Base-by-base conservation (phyloP, 2,113 vertebrate species). In the Macquaria ambigua region DNA sequence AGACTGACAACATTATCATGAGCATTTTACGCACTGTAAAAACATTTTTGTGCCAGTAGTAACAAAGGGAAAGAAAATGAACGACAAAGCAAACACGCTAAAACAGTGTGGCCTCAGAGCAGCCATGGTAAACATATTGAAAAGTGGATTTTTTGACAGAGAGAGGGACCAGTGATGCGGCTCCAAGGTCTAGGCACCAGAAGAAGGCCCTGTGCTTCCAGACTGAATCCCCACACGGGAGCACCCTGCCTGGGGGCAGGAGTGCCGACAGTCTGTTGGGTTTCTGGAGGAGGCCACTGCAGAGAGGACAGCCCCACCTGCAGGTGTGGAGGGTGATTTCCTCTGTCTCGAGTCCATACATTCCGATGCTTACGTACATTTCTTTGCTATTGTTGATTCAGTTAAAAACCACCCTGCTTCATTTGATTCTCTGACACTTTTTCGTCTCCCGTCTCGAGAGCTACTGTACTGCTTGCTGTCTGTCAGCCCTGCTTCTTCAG, bases 321-420 rank as follows among this genome's bases (percentile, higher is more conserved):
- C 92, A 90, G 79, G 82, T 76, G 81, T 72, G 86, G 89, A 88
- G 88, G 91, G 85, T 86, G 86, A 89, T 61, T 62, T 84, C 87
- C 90, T 91, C 92, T 91, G 69, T 93, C 88, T 85, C n/a, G 23
- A 92, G 89, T 93, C 90, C 87, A 87, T 95, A 95, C 95, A 96
- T 96, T 96, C 95, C 84, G 67, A 93, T 84, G 93, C 91, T 93
- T 91, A 93, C 88, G 28, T 94, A 95, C 92, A 93, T 92, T 97
- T 95, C 90, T 89, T 93, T 92, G 91, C 89, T 92, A 88, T 89
- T 85, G 87, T 90, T 90, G 87, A 87, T 90, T 92, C 83, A 34
- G 79, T 89, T 95, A 95, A 95, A 96, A 95, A 87, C 83, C 95
- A 96, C 96, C 97, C 96, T 96, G 96, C 96, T 96, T 94, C 85